A percentile compares a stretch with the other conserved stretches of the same genome.
These are phyloP conservation scores for Enoplosus armatus DNA, from an alignment of 2,797 vertebrate species.

Conservation along the genomic window DNA sequence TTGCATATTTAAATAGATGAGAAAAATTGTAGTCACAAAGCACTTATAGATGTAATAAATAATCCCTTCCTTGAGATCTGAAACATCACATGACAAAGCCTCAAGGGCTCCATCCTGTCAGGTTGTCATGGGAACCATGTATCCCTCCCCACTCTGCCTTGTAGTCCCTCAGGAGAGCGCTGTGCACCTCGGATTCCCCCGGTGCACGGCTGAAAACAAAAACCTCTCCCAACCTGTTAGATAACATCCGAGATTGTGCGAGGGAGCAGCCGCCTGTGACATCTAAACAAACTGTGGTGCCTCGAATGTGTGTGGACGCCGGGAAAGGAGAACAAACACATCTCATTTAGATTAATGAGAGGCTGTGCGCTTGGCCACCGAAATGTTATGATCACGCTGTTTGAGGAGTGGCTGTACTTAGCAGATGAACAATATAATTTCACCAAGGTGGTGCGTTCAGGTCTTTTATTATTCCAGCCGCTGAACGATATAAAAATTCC, in stretches of 20 bases:
- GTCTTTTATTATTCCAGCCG: conserved; percentile 73
- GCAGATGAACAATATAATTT: conserved; percentile 80
- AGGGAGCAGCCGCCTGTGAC: conserved; percentile 32
- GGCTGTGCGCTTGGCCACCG: conserved; percentile 59
- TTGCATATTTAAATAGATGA: conserved; percentile 1
- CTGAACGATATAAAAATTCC: conserved; percentile 69
- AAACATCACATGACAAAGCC: conserved; percentile 89
- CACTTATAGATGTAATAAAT: conserved; percentile 30
- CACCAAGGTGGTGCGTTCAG: conserved; percentile 63
- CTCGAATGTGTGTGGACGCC: conserved; percentile 63
- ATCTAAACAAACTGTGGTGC: conserved; percentile 52
- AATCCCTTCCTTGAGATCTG: conserved; percentile 87
- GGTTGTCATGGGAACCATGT: conserved; percentile 93
- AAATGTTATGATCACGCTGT: conserved; percentile 75
- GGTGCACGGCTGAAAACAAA: conserved; percentile 66
- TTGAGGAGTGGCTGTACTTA: conserved; percentile 76
- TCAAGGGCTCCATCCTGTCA: conserved; percentile 91
- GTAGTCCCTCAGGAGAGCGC: conserved; percentile 89
- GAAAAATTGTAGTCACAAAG: conserved; percentile 16
- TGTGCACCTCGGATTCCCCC: conserved; percentile 80
- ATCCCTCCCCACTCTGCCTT: conserved; percentile 86
- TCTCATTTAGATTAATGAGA: conserved; percentile 80
- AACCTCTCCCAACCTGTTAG: conserved; percentile 53
- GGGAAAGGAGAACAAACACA: conserved; percentile 61
- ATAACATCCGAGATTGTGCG: conserved; percentile 53